Conservation (phyloP, 2,797 vertebrate genomes). For the Gallinago stenura region DNA sequence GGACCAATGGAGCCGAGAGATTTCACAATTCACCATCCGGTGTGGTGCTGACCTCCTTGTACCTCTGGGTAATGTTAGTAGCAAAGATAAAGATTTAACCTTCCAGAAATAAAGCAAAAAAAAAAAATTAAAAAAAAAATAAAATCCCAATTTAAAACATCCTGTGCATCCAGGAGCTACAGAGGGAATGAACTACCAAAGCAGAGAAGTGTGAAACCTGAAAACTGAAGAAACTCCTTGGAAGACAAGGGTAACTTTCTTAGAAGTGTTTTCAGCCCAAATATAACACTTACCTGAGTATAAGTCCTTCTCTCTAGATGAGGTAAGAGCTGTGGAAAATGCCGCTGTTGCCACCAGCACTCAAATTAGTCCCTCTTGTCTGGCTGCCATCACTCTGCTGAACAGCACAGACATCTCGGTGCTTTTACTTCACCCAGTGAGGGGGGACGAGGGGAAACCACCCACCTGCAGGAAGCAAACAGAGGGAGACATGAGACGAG, state of each 20-base stretch:
- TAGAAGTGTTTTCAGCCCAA: neutral
- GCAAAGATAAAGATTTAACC: neutral
- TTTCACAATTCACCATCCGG: neutral
- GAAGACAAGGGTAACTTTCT: neutral
- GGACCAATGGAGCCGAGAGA: neutral
- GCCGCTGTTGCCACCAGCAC: neutral
- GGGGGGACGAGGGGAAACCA: neutral
- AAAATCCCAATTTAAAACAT: neutral
- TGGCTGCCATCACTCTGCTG: neutral
- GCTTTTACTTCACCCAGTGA: neutral
- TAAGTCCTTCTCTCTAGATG: neutral
- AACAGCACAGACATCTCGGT: fast-evolving
- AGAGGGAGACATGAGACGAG: fast-evolving
- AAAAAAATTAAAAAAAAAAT: too few species aligned
- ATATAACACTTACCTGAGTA: neutral
- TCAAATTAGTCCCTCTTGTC: neutral
- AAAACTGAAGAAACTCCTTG: neutral
- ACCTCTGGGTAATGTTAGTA: neutral
- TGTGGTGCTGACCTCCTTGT: neutral
- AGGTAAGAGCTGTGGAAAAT: neutral
- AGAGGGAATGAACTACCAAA: fast-evolving
- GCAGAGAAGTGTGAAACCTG: neutral
- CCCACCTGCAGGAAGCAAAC: fast-evolving
- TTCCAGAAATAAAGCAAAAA: neutral
- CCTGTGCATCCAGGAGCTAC: neutral